Percentiles rank a stretch among this genome's conserved stretches.
phyloP scores from a whole-genome alignment of 1,140 invertebrate genomes.

The Eupeodes corollae region DNA sequence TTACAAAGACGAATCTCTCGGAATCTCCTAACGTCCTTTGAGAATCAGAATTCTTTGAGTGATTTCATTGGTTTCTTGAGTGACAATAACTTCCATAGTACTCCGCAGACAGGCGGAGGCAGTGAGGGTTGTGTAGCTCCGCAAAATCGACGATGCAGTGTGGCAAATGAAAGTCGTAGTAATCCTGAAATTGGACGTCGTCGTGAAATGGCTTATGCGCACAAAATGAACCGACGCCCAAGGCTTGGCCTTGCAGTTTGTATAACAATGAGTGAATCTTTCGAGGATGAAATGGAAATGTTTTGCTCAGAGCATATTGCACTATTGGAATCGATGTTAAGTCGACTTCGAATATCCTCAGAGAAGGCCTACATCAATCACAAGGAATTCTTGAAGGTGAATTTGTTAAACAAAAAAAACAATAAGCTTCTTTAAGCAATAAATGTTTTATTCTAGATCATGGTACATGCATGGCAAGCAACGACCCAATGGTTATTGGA shows the following conservation, averaged over 20 bases:
- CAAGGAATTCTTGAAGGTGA: constrained; percentile 24
- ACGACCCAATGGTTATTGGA: constrained; percentile 47
- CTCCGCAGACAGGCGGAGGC: constrained; percentile 10
- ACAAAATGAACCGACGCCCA: constrained; percentile 22
- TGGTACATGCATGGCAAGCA: constrained; percentile 44
- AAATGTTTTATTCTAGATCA: constrained; percentile 19
- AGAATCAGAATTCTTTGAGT: constrained; percentile 33
- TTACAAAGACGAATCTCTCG: constrained; percentile 34
- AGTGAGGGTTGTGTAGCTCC: constrained; percentile 27
- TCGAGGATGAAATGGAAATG: constrained; percentile 46
- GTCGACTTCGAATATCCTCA: constrained; percentile 53
- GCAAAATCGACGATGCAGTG: constrained; percentile 25
- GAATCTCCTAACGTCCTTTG: constrained; percentile 35
- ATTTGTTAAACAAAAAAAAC: too few species aligned
- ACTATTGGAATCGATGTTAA: constrained; percentile 64
- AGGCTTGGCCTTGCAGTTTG: constrained; percentile 46
- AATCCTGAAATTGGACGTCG: constrained; percentile 33
- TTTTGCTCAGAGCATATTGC: constrained; percentile 72
- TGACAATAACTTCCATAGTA: constrained; percentile 18
- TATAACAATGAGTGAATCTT: constrained; percentile 33
- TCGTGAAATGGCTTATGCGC: constrained; percentile 7
- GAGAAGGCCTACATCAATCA: constrained; percentile 39
- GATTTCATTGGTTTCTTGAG: constrained; percentile 34
- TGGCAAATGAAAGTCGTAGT: constrained; percentile 30
- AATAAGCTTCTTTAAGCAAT: background rate